Evolutionary conservation across 23 tunicate genomes (phyloP), one percentile per base, ranked within the genome.

Genomic region (Aplidium turbinatum): DNA sequence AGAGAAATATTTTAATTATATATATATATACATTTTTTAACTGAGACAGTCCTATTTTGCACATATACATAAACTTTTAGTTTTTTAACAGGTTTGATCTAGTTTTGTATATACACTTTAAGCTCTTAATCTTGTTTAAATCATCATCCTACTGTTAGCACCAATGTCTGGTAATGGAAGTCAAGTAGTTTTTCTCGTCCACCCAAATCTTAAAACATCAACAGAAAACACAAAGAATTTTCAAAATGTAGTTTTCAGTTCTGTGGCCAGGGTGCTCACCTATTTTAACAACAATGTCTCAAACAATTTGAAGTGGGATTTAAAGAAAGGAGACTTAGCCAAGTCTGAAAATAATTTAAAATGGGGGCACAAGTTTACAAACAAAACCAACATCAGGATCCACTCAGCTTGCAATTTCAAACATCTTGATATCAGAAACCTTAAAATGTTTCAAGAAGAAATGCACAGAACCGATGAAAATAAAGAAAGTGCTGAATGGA

Each of bases 351-450:
- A 38, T 60, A 24, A 76, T 1, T 60, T 76, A 22, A 76, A 84
- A 57, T 84, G 90, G 90, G 82, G 82, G 19, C 70, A 84, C 36
- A 84, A 84, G 62, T 77, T 76, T 57, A 67, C 66, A n/a, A 70
- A 77, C 1, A 69, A 58, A 6, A 39, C 33, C 46, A 72, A 63
- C 32, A 84, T 56, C 9, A 34, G 13, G 25, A 58, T 39, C 69
- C 61, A 58, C 21, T 65, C 66, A 21, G 31, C 28, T 28, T 26
- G 46, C 35, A 78, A 84, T 33, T 58, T 84, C 32, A 76, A 76
- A 57, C 23, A 25, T 7, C 38, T 84, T 16, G 47, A 35, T n/a
- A 33, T 25, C n/a, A 55, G 69, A 47, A 68, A 76, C n/a, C 23
- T 84, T 35, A 25, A 57, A 4, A 40, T 58, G 23, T 77, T 84